These are phyloP conservation scores for Anguilla obscura DNA, from an alignment of 2,797 vertebrate species.

Conservation along the genomic window DNA sequence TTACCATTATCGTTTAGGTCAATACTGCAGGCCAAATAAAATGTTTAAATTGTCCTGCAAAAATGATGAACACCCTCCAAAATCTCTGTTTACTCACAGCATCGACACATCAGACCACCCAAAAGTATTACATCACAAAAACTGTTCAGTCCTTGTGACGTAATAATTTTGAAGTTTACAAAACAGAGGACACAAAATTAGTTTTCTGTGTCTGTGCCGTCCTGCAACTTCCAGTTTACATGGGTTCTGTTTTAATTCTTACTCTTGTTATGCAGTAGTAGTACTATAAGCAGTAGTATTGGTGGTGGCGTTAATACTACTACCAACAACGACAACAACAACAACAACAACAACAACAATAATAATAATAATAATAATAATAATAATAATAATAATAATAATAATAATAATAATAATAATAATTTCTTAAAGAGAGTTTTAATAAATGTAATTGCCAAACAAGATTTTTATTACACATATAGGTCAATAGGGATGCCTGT, in stretches of 20 bases:
- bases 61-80: not conserved
- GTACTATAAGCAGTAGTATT: not conserved
- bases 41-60: conserved; percentile 5
- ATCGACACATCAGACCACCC: not conserved
- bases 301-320: not conserved
- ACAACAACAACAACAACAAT: not conserved
- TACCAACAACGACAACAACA: not conserved
- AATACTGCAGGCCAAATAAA: not conserved
- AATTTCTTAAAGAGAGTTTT: conserved; percentile 38
- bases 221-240: not conserved
- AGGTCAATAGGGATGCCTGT: conserved; percentile 62
- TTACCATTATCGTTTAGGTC: not conserved
- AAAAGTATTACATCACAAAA: not conserved
- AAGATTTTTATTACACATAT: conserved; percentile 60
- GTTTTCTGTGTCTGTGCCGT: not conserved
- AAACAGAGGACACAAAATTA: not conserved
- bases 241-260: not conserved
- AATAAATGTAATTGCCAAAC: conserved; percentile 47
- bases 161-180: not conserved
- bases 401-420: conserved; percentile 37
- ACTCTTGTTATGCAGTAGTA: not conserved
- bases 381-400: not conserved
- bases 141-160: not conserved
- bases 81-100: not conserved
- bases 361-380: not conserved